phyloP scores from a whole-genome alignment of 1,140 invertebrate genomes.

The Tetraneura akinire region DNA sequence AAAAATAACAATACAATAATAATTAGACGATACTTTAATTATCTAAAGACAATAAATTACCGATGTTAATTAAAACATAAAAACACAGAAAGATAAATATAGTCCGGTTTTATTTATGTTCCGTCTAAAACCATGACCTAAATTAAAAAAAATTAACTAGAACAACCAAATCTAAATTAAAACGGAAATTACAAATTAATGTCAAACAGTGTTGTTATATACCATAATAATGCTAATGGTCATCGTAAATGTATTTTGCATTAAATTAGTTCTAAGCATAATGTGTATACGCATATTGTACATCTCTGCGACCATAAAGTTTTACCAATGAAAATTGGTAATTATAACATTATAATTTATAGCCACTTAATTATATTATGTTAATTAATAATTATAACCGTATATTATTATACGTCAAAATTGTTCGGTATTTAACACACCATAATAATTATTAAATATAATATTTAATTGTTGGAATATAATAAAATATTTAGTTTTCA shows the following conservation, averaged over 20 bases:
- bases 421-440: too few relatives aligned
- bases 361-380: too few relatives aligned
- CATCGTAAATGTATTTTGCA: not conserved
- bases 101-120: constrained; percentile 31
- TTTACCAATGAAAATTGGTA: not conserved
- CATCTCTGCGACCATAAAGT: not conserved
- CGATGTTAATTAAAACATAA: constrained; percentile 40
- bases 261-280: not conserved
- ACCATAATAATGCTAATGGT: not conserved
- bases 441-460: too few relatives aligned
- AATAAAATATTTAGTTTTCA: too few relatives aligned
- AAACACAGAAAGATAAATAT: not conserved
- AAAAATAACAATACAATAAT: constrained; percentile 15
- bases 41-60: not conserved
- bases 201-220: constrained; percentile 19
- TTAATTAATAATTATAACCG: too few relatives aligned
- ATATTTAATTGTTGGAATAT: too few relatives aligned
- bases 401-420: too few relatives aligned
- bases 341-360: constrained; percentile 19
- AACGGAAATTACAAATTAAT: constrained; percentile 35
- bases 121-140: constrained; percentile 9
- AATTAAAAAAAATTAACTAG: constrained; percentile 12
- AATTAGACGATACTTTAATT: constrained; percentile 9
- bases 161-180: constrained; percentile 34
- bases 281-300: too few relatives aligned